Percentiles rank a stretch among this genome's conserved stretches.
phyloP scores from a whole-genome alignment of 2,113 vertebrate species.

The Stigmatopora argus region DNA sequence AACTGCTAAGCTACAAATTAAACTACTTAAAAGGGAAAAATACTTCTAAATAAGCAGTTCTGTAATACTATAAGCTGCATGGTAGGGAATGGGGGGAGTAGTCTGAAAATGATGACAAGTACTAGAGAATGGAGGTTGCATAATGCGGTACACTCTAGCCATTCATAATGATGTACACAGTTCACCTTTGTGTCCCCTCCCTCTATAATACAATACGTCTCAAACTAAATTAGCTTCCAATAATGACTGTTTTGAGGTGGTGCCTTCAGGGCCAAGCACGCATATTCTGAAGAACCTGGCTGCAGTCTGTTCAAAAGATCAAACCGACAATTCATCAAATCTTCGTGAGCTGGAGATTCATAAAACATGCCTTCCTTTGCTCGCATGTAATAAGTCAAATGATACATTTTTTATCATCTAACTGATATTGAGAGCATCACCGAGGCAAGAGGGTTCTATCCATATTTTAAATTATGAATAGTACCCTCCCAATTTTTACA shows the following conservation, averaged over 20 bases:
- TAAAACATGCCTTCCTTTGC: constrained; percentile 69
- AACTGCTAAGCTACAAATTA: no score
- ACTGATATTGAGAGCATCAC: constrained; percentile 48
- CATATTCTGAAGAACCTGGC: constrained; percentile 51
- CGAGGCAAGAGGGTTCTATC: constrained; percentile 39
- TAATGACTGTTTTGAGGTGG: constrained; percentile 26
- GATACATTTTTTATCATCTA: constrained; percentile 72
- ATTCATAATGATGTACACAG: neutral
- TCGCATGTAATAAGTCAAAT: constrained; percentile 68
- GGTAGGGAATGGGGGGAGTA: no score
- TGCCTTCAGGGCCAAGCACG: constrained; percentile 31
- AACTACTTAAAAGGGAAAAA: no score
- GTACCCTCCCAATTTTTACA: constrained; percentile 8
- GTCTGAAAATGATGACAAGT: no score
- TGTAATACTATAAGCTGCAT: no score
- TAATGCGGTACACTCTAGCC: no score
- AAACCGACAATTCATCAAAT: constrained; percentile 69
- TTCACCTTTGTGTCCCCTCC: neutral
- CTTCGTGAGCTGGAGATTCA: constrained; percentile 61
- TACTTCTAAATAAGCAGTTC: no score
- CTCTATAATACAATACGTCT: neutral
- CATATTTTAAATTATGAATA: constrained; percentile 19
- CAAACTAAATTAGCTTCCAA: constrained; percentile 21
- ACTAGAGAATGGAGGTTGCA: no score
- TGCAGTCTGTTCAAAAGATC: constrained; percentile 58